Evolutionary conservation across 2,113 vertebrate species (phyloP).

Genomic region (Heloderma charlesbogerti): DNA sequence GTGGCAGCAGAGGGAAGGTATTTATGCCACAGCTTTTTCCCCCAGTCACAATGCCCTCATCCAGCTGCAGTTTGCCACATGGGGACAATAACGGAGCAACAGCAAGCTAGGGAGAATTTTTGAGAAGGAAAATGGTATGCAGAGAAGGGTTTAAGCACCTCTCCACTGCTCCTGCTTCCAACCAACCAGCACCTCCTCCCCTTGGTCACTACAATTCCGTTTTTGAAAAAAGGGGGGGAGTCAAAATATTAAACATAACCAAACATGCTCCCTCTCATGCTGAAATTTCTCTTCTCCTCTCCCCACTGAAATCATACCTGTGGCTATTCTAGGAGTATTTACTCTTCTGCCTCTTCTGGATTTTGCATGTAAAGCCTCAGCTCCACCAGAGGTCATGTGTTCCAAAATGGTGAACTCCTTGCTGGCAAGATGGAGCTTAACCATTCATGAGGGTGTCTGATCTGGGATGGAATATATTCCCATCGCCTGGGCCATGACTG

Average conservation of each 20-base stretch:
- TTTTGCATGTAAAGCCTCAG: not conserved
- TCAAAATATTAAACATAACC: not conserved
- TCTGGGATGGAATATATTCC: not conserved
- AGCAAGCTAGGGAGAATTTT: not conserved
- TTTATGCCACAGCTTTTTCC: too few species aligned
- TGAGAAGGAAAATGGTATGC: not conserved
- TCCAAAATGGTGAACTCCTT: not conserved
- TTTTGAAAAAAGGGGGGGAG: too few species aligned
- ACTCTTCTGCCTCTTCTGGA: not conserved
- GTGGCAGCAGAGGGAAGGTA: too few species aligned
- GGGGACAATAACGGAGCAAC: too few species aligned
- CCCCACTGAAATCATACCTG: too few species aligned
- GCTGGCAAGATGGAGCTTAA: not conserved
- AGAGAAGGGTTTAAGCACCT: not conserved
- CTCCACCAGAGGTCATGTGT: not conserved
- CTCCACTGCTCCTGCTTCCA: not conserved
- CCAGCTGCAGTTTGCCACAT: too few species aligned
- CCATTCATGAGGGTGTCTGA: not conserved
- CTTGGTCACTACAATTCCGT: not conserved
- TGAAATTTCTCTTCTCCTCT: not conserved
- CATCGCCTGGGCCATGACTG: not conserved
- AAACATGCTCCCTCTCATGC: not conserved
- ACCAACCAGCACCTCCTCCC: not conserved
- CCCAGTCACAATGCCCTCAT: too few species aligned
- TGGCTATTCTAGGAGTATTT: not conserved